Base-by-base conservation (phyloP, 2,888 invertebrate species). In the Nebria salina region DNA sequence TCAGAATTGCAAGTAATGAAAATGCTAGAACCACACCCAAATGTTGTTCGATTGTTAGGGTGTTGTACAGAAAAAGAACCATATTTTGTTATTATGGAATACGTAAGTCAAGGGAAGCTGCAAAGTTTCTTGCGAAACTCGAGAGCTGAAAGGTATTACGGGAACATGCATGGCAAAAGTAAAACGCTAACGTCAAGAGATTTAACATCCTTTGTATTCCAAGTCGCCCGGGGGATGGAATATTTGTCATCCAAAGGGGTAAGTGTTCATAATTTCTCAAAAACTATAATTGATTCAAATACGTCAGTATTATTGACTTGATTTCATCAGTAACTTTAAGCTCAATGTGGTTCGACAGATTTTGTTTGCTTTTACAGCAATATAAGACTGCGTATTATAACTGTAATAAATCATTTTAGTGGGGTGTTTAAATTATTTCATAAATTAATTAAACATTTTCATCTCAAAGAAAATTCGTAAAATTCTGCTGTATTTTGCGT, bases 21-120 rank as follows among this genome's bases (percentile, higher is more conserved):
- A 90, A 94, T 94, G 87, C 90, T 98, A 80, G 96, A 96, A 74
- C 94, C 95, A 0, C 98, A 98, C 90, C 94, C 95, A 0, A 97
- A 98, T 86, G 96, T 98, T 1, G 97, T 98, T 0, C 91, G 95
- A 64, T 90, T 98, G 26, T 90, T 97, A 43, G 97, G 96, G 1
- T 96, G 97, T 86, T 98, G 97, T 87, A 96, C 96, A 5, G 96
- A 97, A 84, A 95, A 93, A 88, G 97, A 97, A 87, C 98, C 98
- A 9, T 93, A 96, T 82, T 94, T 97, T 87, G 95, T 98, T 26
- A 96, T 98, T 85, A 94, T 98, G 93, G 98, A 98, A 89, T 97
- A 95, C 87, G 95, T 97, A 8, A 93, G 94, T 85, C 92, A 94
- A 26, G 98, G 98, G 0, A 97, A 97, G 89, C 91, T 98, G 79